phyloP scores from a whole-genome alignment of 2,888 invertebrate genomes.

The Selenia dentaria region DNA sequence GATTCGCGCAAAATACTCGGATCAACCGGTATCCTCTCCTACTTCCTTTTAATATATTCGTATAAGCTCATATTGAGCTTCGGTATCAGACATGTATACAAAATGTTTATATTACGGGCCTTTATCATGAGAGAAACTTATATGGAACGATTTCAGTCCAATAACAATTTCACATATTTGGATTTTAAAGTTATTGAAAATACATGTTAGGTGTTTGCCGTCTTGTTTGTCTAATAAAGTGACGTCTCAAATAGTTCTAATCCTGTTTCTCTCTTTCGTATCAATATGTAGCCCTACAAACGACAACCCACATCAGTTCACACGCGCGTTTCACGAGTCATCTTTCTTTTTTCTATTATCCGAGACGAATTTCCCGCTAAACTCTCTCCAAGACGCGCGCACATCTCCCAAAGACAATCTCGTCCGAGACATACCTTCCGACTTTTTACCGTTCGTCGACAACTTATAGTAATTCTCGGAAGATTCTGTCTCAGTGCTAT shows the following conservation, averaged over 20 bases:
- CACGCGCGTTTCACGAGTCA: constrained; percentile 15
- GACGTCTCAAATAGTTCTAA: too few species aligned
- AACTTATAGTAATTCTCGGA: constrained; percentile 17
- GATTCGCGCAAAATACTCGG: background rate
- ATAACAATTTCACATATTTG: too few species aligned
- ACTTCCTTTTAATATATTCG: background rate
- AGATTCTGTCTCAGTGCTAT: background rate
- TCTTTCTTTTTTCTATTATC: constrained; percentile 49
- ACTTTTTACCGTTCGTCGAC: constrained; percentile 21
- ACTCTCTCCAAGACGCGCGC: constrained; percentile 58
- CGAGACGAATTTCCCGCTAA: constrained; percentile 53
- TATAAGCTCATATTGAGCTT: background rate
- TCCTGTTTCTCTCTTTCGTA: too few species aligned
- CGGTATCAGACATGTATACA: background rate
- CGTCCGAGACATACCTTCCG: constrained; percentile 25
- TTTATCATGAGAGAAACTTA: background rate
- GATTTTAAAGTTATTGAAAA: too few species aligned
- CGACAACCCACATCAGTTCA: background rate
- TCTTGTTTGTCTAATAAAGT: too few species aligned
- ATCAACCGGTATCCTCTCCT: background rate
- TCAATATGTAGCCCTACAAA: background rate
- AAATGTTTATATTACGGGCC: background rate
- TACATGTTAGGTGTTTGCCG: too few species aligned
- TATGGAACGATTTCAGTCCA: background rate
- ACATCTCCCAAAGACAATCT: constrained; percentile 53